These are phyloP conservation scores for Athripsodes cinereus DNA, from an alignment of 2,888 invertebrate species.

Conservation along the genomic window DNA sequence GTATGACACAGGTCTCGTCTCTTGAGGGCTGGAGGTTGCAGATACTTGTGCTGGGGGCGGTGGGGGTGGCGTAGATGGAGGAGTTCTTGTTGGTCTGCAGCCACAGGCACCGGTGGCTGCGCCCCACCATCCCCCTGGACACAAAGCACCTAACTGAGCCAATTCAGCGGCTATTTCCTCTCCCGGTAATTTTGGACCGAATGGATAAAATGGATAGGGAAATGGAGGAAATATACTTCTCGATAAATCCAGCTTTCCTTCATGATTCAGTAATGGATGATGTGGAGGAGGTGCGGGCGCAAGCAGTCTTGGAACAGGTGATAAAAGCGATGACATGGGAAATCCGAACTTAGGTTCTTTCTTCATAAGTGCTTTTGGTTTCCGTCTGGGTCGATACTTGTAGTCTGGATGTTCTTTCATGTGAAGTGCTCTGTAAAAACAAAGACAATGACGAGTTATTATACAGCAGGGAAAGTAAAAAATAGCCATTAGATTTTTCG, in stretches of 20 bases:
- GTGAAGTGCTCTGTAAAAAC: conserved; percentile 73
- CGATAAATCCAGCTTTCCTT: conserved; percentile 59
- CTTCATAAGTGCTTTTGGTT: conserved; percentile 79
- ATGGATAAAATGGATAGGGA: conserved; percentile 65
- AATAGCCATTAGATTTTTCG: background rate
- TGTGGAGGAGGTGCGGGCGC: conserved; percentile 45
- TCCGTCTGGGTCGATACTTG: conserved; percentile 82
- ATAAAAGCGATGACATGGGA: conserved; percentile 58
- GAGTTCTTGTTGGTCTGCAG: conserved; percentile 40
- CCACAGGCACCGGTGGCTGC: conserved; percentile 43
- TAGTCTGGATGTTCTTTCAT: conserved; percentile 94
- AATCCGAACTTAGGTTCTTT: conserved; percentile 72
- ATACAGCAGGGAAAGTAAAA: background rate
- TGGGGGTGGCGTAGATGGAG: conserved; percentile 41
- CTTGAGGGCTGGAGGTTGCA: conserved; percentile 35
- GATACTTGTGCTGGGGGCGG: conserved; percentile 27
- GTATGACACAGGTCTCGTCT: conserved; percentile 52
- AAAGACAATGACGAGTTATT: background rate
- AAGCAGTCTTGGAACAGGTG: conserved; percentile 50
- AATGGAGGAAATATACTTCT: conserved; percentile 64
- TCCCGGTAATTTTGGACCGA: conserved; percentile 50
- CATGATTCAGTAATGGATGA: conserved; percentile 45
- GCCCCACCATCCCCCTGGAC: conserved; percentile 33
- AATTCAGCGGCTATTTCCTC: conserved; percentile 63
- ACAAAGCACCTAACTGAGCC: conserved; percentile 51